Conservation (phyloP, 2,797 vertebrate species). For the Hydrolagus colliei region DNA sequence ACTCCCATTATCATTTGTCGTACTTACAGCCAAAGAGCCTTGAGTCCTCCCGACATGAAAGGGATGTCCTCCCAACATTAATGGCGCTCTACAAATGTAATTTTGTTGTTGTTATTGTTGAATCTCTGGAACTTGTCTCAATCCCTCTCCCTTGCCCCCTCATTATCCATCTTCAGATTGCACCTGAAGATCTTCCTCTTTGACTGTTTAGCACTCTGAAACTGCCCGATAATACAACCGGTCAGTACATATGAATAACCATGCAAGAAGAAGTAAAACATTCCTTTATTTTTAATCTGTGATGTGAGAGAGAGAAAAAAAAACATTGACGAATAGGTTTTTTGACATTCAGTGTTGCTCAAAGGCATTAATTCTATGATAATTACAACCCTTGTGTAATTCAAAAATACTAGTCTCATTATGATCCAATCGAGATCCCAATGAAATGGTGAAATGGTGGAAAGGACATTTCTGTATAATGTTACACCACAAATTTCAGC, state of each 20-base stretch:
- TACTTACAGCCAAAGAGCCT: no score
- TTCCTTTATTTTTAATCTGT: no score
- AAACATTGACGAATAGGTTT: background rate
- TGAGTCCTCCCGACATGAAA: no score
- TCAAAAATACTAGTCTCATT: background rate
- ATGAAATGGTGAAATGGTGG: background rate
- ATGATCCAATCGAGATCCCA: background rate
- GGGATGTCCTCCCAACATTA: no score
- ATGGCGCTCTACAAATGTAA: no score
- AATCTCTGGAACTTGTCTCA: no score
- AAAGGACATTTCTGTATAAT: background rate
- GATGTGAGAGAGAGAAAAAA: background rate
- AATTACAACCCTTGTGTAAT: background rate
- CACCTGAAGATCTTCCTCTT: no score
- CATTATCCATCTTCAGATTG: no score
- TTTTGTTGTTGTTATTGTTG: no score
- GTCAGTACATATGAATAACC: background rate
- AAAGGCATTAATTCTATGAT: background rate
- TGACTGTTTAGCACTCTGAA: no score
- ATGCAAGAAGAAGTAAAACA: background rate
- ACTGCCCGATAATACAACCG: background rate
- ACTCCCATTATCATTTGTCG: no score
- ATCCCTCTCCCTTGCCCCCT: no score
- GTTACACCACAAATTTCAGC: background rate
- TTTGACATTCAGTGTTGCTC: background rate